Evolutionary conservation across 2,888 invertebrate genomes (phyloP).

Genomic region (Pecten maximus): DNA sequence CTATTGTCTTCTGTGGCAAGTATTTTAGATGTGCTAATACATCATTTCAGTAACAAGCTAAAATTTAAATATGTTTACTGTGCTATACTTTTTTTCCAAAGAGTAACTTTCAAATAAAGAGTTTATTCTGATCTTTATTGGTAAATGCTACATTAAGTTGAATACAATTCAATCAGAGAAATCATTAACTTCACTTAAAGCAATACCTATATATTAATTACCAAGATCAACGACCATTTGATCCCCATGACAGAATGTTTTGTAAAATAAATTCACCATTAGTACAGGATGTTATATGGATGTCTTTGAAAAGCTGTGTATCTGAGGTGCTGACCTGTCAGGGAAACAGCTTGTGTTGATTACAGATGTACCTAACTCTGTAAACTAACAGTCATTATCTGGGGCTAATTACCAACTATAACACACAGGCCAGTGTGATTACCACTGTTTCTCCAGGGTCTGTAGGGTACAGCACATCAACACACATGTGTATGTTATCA

Average conservation of each 20-base stretch:
- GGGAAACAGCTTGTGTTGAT: not conserved
- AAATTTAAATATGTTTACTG: too few relatives aligned
- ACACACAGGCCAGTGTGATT: not conserved
- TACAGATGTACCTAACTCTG: not conserved
- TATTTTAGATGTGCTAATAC: too few relatives aligned
- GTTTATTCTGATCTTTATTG: too few relatives aligned
- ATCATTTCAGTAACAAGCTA: too few relatives aligned
- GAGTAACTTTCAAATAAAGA: too few relatives aligned
- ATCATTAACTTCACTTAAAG: too few relatives aligned
- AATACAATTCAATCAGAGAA: too few relatives aligned
- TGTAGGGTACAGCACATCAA: not conserved
- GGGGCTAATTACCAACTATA: conserved; percentile 11
- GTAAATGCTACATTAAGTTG: too few relatives aligned
- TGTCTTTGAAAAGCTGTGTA: not conserved
- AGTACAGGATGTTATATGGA: not conserved
- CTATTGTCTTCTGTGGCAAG: too few relatives aligned
- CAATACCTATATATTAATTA: too few relatives aligned
- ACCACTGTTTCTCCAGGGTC: not conserved
- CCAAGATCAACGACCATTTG: too few relatives aligned
- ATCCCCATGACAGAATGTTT: not conserved
- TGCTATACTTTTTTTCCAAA: too few relatives aligned
- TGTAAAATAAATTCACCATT: not conserved
- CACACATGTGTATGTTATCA: not conserved
- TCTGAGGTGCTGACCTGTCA: conserved; percentile 2
- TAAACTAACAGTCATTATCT: not conserved